Evolutionary conservation across 2,797 vertebrate genomes (phyloP).

Genomic region (Erpetoichthys calabaricus): DNA sequence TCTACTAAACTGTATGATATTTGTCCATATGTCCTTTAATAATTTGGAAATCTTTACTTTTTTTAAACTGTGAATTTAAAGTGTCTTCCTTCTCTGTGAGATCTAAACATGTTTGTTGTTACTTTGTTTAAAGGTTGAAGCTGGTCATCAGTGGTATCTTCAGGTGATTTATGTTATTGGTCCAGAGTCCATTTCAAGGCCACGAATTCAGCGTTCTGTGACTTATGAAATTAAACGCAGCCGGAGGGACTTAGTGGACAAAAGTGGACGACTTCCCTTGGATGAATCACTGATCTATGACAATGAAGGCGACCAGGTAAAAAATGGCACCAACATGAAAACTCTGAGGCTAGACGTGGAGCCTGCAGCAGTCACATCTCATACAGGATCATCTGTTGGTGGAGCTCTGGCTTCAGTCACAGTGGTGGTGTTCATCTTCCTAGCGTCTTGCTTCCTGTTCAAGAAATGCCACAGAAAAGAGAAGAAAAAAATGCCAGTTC

Average conservation of each 20-base stretch:
- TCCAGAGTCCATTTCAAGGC: conserved; percentile 61
- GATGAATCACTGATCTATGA: conserved; percentile 91
- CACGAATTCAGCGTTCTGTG: conserved; percentile 69
- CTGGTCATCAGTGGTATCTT: conserved; percentile 95
- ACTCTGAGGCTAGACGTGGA: conserved; percentile 63
- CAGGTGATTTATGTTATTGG: conserved; percentile 91
- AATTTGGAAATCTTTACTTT: too few relatives aligned
- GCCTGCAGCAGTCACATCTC: conserved; percentile 53
- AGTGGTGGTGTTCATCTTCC: conserved; percentile 58
- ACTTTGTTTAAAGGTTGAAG: conserved; percentile 67
- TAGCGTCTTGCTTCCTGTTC: conserved; percentile 61
- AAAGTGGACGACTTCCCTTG: conserved; percentile 44
- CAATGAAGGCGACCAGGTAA: conserved; percentile 86
- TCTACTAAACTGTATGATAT: too few relatives aligned
- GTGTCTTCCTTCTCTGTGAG: too few relatives aligned
- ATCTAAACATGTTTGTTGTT: background rate
- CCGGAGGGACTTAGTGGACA: conserved; percentile 61
- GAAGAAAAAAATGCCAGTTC: conserved; percentile 35
- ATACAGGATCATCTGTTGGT: conserved; percentile 64
- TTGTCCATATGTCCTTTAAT: too few relatives aligned
- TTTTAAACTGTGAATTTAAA: too few relatives aligned
- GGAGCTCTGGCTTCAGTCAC: conserved; percentile 61
- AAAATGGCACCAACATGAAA: conserved; percentile 98
- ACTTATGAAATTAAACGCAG: conserved; percentile 38
- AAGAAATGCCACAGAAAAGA: conserved; percentile 49